A percentile compares a stretch with the other conserved stretches of the same genome.
Conservation (phyloP, 2,797 vertebrate species). For the Yasuhikotakia modesta region DNA sequence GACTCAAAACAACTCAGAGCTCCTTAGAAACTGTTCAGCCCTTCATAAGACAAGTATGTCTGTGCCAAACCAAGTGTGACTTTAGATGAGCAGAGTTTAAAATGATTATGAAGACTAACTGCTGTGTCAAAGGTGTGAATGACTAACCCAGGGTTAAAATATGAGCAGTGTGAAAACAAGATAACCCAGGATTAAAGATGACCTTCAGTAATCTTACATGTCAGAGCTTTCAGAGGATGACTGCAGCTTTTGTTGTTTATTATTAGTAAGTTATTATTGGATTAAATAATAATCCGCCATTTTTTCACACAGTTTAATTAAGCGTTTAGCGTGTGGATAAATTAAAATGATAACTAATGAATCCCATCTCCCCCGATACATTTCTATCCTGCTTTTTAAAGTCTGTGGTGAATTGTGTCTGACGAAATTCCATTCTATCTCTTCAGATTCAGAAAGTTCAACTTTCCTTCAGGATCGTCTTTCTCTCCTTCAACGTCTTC, state of each 20-base stretch:
- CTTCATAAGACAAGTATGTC: too few relatives aligned
- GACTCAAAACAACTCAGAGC: constrained; percentile 54
- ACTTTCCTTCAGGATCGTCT: constrained; percentile 13
- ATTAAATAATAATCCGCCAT: background rate
- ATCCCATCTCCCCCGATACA: background rate
- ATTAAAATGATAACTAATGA: background rate
- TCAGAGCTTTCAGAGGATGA: background rate
- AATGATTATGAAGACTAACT: background rate
- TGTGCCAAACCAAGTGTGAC: too few relatives aligned
- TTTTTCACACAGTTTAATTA: constrained; percentile 10
- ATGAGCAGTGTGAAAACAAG: background rate
- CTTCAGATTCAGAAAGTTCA: constrained; percentile 40
- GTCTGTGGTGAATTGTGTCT: background rate
- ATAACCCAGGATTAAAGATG: background rate
- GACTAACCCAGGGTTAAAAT: too few relatives aligned
- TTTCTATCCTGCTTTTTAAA: constrained; percentile 10
- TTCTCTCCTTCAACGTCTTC: constrained; percentile 16
- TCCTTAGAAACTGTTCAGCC: constrained; percentile 44
- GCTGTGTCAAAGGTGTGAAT: background rate
- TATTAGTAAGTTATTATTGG: background rate
- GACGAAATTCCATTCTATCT: constrained; percentile 1
- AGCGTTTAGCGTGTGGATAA: background rate
- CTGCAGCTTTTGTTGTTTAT: background rate
- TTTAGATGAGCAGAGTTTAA: background rate
- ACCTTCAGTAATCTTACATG: background rate